A percentile compares a stretch with the other conserved stretches of the same genome.
phyloP scores from a whole-genome alignment of 1,140 invertebrate genomes.

The Diprion similis region DNA sequence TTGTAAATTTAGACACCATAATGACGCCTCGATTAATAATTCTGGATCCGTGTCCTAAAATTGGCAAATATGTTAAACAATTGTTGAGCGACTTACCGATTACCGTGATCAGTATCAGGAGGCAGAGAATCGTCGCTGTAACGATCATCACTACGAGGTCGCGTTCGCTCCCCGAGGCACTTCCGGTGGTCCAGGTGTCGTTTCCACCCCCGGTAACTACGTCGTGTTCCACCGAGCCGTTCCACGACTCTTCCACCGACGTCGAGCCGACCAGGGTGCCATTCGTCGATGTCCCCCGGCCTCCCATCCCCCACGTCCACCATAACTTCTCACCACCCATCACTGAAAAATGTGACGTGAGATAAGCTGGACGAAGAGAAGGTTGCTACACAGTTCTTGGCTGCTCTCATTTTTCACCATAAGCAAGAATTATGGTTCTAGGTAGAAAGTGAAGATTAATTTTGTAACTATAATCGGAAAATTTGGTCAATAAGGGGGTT shows the following conservation, averaged over 20 bases:
- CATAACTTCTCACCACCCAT: slow-evolving; percentile 47
- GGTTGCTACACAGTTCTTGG: too few relatives aligned
- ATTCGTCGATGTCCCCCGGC: slow-evolving; percentile 34
- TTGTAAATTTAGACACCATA: too few relatives aligned
- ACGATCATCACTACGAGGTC: slow-evolving; percentile 42
- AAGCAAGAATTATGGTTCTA: too few relatives aligned
- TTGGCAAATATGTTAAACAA: too few relatives aligned
- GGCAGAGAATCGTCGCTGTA: slow-evolving; percentile 46
- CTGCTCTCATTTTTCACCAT: too few relatives aligned
- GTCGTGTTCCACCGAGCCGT: slow-evolving; percentile 33
- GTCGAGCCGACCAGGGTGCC: slow-evolving; percentile 32
- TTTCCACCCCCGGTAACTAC: slow-evolving; percentile 35
- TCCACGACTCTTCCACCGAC: slow-evolving; percentile 33
- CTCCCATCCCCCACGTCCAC: slow-evolving; percentile 47
- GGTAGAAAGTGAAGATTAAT: too few relatives aligned
- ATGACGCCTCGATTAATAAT: too few relatives aligned
- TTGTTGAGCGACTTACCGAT: slow-evolving; percentile 46
- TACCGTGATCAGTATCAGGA: slow-evolving; percentile 55
- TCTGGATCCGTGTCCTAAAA: too few relatives aligned
- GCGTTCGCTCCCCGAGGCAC: slow-evolving; percentile 28
- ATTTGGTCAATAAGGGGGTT: too few relatives aligned
- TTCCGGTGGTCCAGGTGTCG: slow-evolving; percentile 32
- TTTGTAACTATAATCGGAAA: too few relatives aligned
- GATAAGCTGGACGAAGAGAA: too few relatives aligned
- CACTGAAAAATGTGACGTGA: slow-evolving; percentile 19